Evolutionary conservation across 2,113 vertebrate genomes (phyloP).

Genomic region (Hemibagrus wyckioides): DNA sequence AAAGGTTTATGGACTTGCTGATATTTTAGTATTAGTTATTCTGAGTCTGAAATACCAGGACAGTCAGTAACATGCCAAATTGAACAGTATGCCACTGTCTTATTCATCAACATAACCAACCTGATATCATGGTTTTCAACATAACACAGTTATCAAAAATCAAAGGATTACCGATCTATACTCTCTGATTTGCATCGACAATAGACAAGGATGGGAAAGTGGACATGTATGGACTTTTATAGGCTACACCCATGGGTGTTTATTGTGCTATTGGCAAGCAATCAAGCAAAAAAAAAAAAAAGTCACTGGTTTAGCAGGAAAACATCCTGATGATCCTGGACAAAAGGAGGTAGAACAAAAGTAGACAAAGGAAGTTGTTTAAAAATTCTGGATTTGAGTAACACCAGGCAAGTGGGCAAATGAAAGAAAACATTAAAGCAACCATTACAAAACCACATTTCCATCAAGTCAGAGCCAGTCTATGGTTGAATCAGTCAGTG

Average conservation of each 20-base stretch:
- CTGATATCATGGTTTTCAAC: not conserved
- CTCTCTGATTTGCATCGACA: not conserved
- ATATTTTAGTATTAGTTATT: not conserved
- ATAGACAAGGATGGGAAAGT: not conserved
- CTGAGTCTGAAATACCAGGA: not conserved
- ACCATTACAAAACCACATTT: not conserved
- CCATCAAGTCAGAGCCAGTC: not conserved
- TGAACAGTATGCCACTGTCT: not conserved
- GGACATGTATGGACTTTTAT: not conserved
- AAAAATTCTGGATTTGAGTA: not conserved
- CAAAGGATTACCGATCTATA: not conserved
- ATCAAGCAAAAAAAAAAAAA: constrained; percentile 13
- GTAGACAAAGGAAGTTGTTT: not conserved
- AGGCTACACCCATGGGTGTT: not conserved
- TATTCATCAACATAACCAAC: not conserved
- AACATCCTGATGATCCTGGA: not conserved
- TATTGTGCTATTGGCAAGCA: not conserved
- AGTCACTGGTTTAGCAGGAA: not conserved
- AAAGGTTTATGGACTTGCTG: not conserved
- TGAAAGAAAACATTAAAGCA: not conserved
- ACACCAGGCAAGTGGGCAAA: not conserved
- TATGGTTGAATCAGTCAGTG: not conserved
- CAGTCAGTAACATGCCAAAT: not conserved
- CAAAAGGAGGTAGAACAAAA: not conserved
- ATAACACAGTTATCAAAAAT: no score